Conservation (phyloP, 2,888 invertebrate genomes). For the Nomada goodeniana region DNA sequence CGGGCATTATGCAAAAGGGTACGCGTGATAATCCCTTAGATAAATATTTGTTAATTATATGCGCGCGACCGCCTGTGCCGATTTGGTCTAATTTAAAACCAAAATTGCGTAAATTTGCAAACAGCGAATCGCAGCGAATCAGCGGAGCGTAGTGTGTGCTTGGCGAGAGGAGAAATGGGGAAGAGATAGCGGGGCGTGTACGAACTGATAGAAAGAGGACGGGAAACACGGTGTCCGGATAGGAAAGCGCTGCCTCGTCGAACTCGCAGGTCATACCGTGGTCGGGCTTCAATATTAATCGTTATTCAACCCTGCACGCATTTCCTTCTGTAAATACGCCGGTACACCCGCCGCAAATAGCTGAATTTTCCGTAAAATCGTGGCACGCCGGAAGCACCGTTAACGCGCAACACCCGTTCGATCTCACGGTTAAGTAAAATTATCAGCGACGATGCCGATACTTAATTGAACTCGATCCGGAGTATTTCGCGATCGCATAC, state of each 20-base stretch:
- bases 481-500: not conserved
- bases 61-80: not conserved
- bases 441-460: constrained; percentile 6
- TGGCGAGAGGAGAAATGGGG: not conserved
- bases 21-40: constrained; percentile 10
- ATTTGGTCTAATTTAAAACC: constrained; percentile 46
- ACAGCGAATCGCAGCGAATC: constrained; percentile 45
- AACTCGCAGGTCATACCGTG: constrained; percentile 58
- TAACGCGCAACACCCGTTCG: constrained; percentile 46
- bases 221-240: not conserved
- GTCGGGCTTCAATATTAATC: constrained; percentile 75
- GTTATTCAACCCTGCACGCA: constrained; percentile 62
- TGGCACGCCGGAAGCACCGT: constrained; percentile 9
- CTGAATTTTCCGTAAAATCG: constrained; percentile 61
- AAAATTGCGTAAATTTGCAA: constrained; percentile 48
- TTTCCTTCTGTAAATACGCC: constrained; percentile 69
- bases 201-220: not conserved
- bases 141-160: not conserved
- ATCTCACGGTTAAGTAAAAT: constrained; percentile 51
- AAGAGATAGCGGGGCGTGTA: not conserved
- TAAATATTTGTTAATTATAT: constrained; percentile 48
- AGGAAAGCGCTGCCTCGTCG: constrained; percentile 35
- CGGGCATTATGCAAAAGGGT: not conserved
- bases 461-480: constrained; percentile 31
- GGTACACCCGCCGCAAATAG: constrained; percentile 49